Conservation (phyloP, 2,888 invertebrate genomes). For the Quadroppia sp. region DNA sequence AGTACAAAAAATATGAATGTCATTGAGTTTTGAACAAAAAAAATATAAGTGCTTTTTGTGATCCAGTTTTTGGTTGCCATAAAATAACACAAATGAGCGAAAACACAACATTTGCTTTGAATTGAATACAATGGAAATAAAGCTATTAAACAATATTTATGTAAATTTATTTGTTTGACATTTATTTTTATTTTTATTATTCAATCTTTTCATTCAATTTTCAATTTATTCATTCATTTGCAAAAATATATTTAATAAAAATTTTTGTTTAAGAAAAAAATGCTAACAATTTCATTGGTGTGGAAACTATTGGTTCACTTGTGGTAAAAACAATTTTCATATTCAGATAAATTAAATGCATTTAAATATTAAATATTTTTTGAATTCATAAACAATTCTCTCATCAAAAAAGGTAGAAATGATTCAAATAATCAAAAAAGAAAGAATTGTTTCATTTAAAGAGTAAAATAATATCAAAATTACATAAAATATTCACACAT, state of each 20-base stretch:
- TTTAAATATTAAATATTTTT: too few relatives aligned
- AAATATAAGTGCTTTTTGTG: not conserved
- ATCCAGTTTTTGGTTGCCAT: not conserved
- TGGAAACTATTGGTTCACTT: not conserved
- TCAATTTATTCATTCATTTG: not conserved
- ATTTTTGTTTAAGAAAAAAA: not conserved
- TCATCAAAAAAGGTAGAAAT: too few relatives aligned
- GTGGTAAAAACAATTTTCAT: too few relatives aligned
- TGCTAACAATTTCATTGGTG: not conserved
- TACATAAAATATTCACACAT: too few relatives aligned
- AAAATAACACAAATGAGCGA: not conserved
- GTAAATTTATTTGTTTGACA: slow-evolving; percentile 15
- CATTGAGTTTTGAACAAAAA: not conserved
- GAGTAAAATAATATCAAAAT: too few relatives aligned
- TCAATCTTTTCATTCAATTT: not conserved
- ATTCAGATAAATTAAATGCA: too few relatives aligned
- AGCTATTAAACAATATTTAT: not conserved
- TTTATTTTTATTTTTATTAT: slow-evolving; percentile 5
- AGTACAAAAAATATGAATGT: not conserved
- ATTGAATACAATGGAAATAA: not conserved
- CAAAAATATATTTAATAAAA: not conserved
- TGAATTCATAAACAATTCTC: too few relatives aligned
- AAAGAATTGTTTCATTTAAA: too few relatives aligned
- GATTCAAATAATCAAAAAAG: too few relatives aligned
- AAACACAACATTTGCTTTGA: not conserved